Base-by-base conservation (phyloP, 23 tunicate genomes). In the Diplosoma virens region DNA sequence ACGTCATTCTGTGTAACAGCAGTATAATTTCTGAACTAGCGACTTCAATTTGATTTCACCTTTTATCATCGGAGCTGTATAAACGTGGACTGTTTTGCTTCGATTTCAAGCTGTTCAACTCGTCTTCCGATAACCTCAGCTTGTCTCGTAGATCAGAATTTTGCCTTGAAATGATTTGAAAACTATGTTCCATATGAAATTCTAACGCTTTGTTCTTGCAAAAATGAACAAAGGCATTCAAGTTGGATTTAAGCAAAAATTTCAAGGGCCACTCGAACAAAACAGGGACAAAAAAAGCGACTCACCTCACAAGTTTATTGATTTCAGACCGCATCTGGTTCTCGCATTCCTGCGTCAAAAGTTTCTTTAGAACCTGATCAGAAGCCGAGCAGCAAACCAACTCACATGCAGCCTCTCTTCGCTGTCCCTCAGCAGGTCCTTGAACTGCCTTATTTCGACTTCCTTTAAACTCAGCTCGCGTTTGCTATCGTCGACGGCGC, bases 371-470 rank as follows among this genome's bases (percentile, higher is more conserved):
- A 58, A 58, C 65, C 24, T 9, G 16, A 58, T n/a, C 20, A 58
- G 21, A n/a, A 11, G n/a, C n/a, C 6, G 7, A n/a, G 21, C 65
- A n/a, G n/a, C 65, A 28, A 64, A 64, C n/a, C 21, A 28, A 21
- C 79, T 64, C 37, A 83, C 87, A 30, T 83, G 54, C 37, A 83
- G 32, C 2, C 32, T 82, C 1, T 86, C 81, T 78, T 89, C 88
- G 32, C 41, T 89, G 26, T 74, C 61, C 34, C 69, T 34, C 58
- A 89, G 47, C 27, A 71, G 25, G 18, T 83, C 88, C 30, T 85
- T 71, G 2, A 89, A 56, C 28, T 79, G 68, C 22, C 79, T 77
- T 22, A 89, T 71, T 71, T 82, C 84, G 35, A 85, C 81, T 52
- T 77, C 79, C 35, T 59, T 67, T 17, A 77, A 50, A 32, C 78